Evolutionary conservation across 2,888 invertebrate species (phyloP).

Genomic region (Anthophora plumipes): DNA sequence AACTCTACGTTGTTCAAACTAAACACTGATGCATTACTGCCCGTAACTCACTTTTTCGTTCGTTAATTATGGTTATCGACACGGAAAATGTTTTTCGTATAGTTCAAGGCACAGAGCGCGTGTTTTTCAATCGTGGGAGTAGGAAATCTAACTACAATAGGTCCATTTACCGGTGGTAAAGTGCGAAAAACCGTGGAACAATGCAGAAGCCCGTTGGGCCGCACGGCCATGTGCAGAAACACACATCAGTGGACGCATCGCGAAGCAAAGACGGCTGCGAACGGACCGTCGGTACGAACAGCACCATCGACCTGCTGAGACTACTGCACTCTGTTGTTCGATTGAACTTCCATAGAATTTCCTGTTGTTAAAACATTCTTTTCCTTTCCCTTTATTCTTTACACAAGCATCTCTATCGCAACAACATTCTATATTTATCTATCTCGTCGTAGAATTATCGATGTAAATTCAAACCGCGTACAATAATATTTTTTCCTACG

Average conservation of each 20-base stretch:
- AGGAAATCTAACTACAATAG: slow-evolving; percentile 52
- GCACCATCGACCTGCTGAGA: slow-evolving; percentile 72
- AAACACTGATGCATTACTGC: slow-evolving; percentile 55
- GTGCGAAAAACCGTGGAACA: slow-evolving; percentile 73
- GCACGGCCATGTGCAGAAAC: slow-evolving; percentile 84
- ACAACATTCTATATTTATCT: background rate
- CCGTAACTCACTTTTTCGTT: slow-evolving; percentile 43
- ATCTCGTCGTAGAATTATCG: background rate
- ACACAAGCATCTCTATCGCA: no score
- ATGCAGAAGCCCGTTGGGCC: slow-evolving; percentile 75
- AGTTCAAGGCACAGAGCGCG: slow-evolving; percentile 21
- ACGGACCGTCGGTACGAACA: slow-evolving; percentile 79
- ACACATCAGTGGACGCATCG: slow-evolving; percentile 81
- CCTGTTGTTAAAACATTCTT: slow-evolving; percentile 38
- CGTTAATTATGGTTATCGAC: slow-evolving; percentile 26
- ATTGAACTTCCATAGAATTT: slow-evolving; percentile 47
- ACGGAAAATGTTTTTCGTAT: slow-evolving; percentile 36
- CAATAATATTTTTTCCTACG: slow-evolving; percentile 7
- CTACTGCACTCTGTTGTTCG: slow-evolving; percentile 63
- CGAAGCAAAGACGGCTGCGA: slow-evolving; percentile 80
- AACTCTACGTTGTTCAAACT: slow-evolving; percentile 33
- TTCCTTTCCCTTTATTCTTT: background rate
- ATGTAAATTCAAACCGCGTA: background rate
- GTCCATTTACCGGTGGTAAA: slow-evolving; percentile 77
- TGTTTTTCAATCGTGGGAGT: slow-evolving; percentile 22